Evolutionary conservation across 2,888 invertebrate species (phyloP), one percentile per base, ranked within the genome.

Genomic region (Napeogenes inachia): DNA sequence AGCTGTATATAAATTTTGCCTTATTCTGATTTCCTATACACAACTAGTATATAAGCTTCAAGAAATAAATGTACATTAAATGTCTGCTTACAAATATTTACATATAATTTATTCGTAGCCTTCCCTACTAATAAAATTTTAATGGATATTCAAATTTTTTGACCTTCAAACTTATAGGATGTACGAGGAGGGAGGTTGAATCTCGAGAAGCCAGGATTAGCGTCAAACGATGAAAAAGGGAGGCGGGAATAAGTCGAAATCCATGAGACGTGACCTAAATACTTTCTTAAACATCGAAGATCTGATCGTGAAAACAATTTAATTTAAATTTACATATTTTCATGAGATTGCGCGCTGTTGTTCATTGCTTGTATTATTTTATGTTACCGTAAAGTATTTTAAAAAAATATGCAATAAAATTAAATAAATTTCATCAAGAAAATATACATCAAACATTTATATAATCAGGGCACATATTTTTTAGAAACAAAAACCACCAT

Each of bases 171-270:
- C 74, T 77, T 77, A 76, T 75, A 75, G 3, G 42, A 42, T 42
- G 42, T 42, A 2, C 35, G 35, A 42, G 76, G 75, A 69, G 71
- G 70, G 75, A 78, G 79, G 79, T 74, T 77, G 83, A 85, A 85
- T 85, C 84, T 84, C 80, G 75, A 80, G 82, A 81, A 77, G 84
- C 80, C 84, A 83, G 89, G 88, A 89, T 89, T 87, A 87, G 80
- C 85, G 85, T 83, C 88, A 86, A 87, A 88, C 87, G 88, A 86
- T 87, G 87, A 88, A 87, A 88, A 88, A 87, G 86, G 81, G 86
- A 84, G 83, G 84, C 85, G 81, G 82, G 84, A 83, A 88, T 87
- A 87, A 87, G 84, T 83, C 85, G 84, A 88, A 89, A 89, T 89
- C 88, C 88, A 80, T 71, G 81, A 84, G 83, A 88, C 89, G 89